A percentile compares a stretch with the other conserved stretches of the same genome.
Conservation (phyloP, 35 echinoderm and acorn worm genomes). For the Hemicentrotus pulcherrimus region DNA sequence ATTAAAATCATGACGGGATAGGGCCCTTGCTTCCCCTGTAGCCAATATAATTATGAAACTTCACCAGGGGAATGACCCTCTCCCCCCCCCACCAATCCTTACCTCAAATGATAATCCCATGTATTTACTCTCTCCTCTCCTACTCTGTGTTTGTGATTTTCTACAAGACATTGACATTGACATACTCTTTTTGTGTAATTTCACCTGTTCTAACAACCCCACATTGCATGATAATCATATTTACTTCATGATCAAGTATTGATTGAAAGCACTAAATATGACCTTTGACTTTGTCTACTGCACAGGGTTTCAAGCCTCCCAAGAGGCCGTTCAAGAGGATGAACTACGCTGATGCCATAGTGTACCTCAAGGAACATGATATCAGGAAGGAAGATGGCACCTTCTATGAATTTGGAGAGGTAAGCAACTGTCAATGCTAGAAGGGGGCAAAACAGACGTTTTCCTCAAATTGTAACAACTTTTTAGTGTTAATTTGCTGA, state of each 20-base stretch:
- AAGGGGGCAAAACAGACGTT: no score
- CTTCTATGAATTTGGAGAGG: constrained; percentile 99
- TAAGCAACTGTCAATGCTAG: constrained; percentile 37
- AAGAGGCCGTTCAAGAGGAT: constrained; percentile 96
- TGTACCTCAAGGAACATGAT: constrained; percentile 94
- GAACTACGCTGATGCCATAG: constrained; percentile 94
- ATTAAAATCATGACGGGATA: no score
- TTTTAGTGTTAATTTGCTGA: no score
- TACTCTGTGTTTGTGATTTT: no score
- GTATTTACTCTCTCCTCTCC: no score
- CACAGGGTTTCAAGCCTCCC: constrained; percentile 85
- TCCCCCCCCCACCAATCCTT: no score
- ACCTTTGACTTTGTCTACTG: neutral
- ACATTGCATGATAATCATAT: neutral
- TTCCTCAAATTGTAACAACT: no score
- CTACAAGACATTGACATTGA: no score
- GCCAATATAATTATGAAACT: neutral
- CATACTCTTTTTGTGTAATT: no score
- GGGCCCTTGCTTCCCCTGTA: neutral
- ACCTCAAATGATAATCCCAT: no score
- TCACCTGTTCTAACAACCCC: no score
- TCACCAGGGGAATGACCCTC: no score
- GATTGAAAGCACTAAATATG: neutral
- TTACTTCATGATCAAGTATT: neutral
- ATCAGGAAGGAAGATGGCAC: constrained; percentile 99